These are phyloP conservation scores for Zalophus californianus DNA, from an alignment of 2,797 vertebrate species.

Conservation along the genomic window DNA sequence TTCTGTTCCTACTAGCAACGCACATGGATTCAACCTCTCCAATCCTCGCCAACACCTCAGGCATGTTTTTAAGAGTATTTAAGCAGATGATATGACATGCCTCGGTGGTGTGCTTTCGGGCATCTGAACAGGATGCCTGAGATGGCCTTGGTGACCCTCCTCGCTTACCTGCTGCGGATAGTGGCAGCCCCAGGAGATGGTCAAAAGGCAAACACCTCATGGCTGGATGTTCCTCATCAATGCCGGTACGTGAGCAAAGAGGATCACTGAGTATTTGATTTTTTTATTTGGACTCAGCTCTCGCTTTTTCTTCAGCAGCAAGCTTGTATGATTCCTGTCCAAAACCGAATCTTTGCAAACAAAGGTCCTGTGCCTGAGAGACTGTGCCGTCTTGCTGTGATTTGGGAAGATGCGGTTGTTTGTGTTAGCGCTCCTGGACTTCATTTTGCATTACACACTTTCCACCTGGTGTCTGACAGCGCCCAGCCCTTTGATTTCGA, in stretches of 20 bases:
- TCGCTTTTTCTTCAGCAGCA: not conserved
- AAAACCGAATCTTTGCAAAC: not conserved
- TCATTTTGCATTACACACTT: slow-evolving; percentile 43
- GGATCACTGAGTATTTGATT: not conserved
- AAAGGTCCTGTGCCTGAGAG: slow-evolving; percentile 18
- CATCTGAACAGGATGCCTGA: not conserved
- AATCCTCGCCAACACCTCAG: not conserved
- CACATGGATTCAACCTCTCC: not conserved
- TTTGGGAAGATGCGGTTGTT: not conserved
- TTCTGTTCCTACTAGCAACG: not conserved
- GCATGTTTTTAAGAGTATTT: not conserved
- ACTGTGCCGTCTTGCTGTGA: not conserved
- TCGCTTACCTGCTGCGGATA: not conserved
- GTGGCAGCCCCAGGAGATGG: not conserved
- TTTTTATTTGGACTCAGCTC: not conserved
- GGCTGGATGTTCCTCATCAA: not conserved
- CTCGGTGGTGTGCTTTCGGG: not conserved
- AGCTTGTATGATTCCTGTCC: not conserved
- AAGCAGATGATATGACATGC: not conserved
- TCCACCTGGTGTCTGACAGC: slow-evolving; percentile 53
- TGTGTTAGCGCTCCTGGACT: slow-evolving; percentile 44
- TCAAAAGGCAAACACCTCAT: not conserved
- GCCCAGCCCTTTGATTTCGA: slow-evolving; percentile 32
- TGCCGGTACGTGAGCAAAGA: not conserved
- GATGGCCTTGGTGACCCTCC: not conserved